Base-by-base conservation (phyloP, 2,888 invertebrate species). In the Patella depressa region DNA sequence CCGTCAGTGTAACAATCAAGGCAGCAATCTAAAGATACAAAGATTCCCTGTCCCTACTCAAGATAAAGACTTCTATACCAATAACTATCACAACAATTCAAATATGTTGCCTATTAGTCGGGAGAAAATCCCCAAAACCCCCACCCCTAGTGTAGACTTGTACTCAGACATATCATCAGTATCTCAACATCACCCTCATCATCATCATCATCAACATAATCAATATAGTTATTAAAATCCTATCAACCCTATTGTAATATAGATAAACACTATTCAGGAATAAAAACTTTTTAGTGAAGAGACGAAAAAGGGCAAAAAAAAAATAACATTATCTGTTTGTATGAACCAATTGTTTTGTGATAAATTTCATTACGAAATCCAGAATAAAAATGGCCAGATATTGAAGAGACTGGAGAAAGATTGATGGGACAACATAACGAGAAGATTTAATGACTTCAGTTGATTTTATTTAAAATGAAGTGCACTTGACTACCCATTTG, bases 161-260 rank as follows among this genome's bases (percentile, higher is more conserved):
- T 87, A 87, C 78, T 87, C 89, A 57, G 89, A 89, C 81, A 88
- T 89, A 79, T 89, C 89, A 34, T 89, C 89, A 1, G 88, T 88
- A 17, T 89, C 89, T 3, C 84, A 87, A 54, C 85, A 85, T 76
- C 88, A 88, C 75, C 85, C 85, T 73, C 85, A 85, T 69, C 85
- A 83, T 72, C 86, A 80, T 34, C 77, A 76, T 24, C 78, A 77
- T 53, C 83, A 82, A 73, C 82, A 80, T 45, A 59, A 75, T 76
- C 73, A 74, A 53, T 55, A 72, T 29, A 45, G 72, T 53, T 72
- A 45, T 45, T 45, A 45, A 45, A 45, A 45, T 45, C 45, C 45
- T 45, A 45, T 9, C 45, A 45, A 45, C 45, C 45, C 45, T 45
- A 45, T 4, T 45, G 45, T 45, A 45, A 45, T 45, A 45, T 45